Evolutionary conservation across 2,797 vertebrate species (phyloP).

Genomic region (Poeciliopsis presidionis): DNA sequence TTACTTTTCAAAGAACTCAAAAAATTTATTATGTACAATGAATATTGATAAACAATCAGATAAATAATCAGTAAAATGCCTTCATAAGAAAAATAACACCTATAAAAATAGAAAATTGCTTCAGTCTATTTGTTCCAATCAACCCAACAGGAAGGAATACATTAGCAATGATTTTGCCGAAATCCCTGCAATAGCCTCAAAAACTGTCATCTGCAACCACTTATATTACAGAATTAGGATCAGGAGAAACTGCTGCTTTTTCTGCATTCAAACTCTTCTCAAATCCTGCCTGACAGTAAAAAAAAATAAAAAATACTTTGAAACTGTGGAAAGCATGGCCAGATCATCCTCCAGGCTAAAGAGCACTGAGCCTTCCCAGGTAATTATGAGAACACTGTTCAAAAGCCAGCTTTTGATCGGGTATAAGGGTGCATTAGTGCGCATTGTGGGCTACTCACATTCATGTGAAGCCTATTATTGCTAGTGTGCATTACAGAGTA

Average conservation of each 20-base stretch:
- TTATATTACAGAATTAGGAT: not conserved
- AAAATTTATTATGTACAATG: not conserved
- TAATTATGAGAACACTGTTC: not conserved
- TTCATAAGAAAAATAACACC: not conserved
- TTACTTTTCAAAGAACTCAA: not conserved
- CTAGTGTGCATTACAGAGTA: not conserved
- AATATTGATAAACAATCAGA: not conserved
- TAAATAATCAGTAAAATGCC: not conserved
- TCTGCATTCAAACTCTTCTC: not conserved
- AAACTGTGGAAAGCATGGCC: not conserved
- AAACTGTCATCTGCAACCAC: not conserved
- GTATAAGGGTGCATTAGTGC: not conserved
- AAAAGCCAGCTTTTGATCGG: not conserved
- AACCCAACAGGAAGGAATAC: not conserved
- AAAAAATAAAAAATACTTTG: not conserved
- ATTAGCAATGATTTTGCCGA: not conserved
- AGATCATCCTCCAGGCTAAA: not conserved
- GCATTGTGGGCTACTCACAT: not conserved
- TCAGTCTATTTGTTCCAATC: not conserved
- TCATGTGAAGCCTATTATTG: not conserved
- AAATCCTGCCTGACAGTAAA: not conserved
- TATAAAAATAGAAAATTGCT: not conserved
- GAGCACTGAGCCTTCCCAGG: not conserved
- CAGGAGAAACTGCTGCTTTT: not conserved
- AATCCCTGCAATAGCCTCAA: not conserved